Evolutionary conservation across 2,113 vertebrate genomes (phyloP), one percentile per base, ranked within the genome.

Genomic region (Phoenicopterus ruber): DNA sequence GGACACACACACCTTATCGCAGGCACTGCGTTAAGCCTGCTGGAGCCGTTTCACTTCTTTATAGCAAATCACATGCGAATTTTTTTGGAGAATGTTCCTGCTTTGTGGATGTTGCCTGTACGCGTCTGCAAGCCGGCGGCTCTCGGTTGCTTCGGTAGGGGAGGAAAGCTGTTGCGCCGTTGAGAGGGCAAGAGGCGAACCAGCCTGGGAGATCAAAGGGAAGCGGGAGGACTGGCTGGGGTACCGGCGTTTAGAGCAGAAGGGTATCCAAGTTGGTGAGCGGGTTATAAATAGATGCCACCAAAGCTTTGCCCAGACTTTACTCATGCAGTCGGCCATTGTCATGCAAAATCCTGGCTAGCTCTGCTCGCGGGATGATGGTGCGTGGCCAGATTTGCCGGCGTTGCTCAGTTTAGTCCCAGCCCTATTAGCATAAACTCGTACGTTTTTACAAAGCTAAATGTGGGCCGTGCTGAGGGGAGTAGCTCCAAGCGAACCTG

Each of bases 231-330:
- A 17, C 61, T 58, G 77, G 46, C 78, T 38, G 25, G 65, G 42
- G 31, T 42, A 50, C n/a, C 42, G 3, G 26, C 21, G 29, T 42
- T 50, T 2, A 9, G 66, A 79, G 77, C 52, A 94, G 76, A 29
- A 52, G 38, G 38, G 14, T 49, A 1, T 71, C 86, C n/a, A 17
- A 2, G 42, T 17, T 55, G 83, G 69, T 76, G 61, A 91, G 49
- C 1, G 7, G 31, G 22, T 84, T 91, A 76, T 78, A 58, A 93
- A 77, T 81, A 72, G 79, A 40, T 83, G 79, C 63, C 49, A 54
- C 61, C 77, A 81, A 81, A 78, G 76, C 91, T 89, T 94, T 91
- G 77, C 82, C 83, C 81, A 79, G 86, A 59, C 65, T 95, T 84
- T 74, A 54, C 77, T 73, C 58, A 2, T 28, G 66, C n/a, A 29